Percentiles rank a stretch among this genome's conserved stretches.
phyloP scores from a whole-genome alignment of 2,888 invertebrate species.

The Tubulanus polymorphus region DNA sequence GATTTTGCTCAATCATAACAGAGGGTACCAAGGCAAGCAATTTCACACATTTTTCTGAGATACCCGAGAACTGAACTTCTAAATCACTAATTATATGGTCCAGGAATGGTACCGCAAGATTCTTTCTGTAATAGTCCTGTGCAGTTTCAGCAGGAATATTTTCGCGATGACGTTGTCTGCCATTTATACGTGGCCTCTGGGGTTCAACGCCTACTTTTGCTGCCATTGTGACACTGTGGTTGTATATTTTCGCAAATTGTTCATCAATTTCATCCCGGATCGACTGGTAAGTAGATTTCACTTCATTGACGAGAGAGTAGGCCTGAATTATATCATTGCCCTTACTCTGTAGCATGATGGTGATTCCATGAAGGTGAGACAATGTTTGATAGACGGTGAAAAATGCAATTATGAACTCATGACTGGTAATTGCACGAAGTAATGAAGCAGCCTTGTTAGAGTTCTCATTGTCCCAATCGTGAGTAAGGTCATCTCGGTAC shows the following conservation, averaged over 20 bases:
- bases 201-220: constrained; percentile 4
- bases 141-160: background rate
- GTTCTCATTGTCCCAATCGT: constrained; percentile 3
- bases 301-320: constrained; percentile 1
- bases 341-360: constrained; percentile 5
- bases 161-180: constrained; percentile 2
- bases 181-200: constrained; percentile 2
- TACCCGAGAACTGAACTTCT: background rate
- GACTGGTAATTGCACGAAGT: constrained; percentile 2
- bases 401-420: constrained; percentile 7
- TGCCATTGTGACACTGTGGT: constrained; percentile 7
- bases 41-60: background rate
- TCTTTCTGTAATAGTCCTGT: constrained; percentile 2
- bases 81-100: constrained; percentile 4
- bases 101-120: constrained; percentile 11
- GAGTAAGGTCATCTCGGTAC: background rate
- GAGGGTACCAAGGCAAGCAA: background rate
- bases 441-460: background rate
- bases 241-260: constrained; percentile 4
- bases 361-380: constrained; percentile 4
- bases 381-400: constrained; percentile 8
- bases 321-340: constrained; percentile 4
- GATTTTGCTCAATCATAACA: too few species aligned
- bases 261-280: constrained; percentile 5
- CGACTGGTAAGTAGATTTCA: background rate